phyloP scores from a whole-genome alignment of 2,797 vertebrate species.

The Heterohyrax brucei region DNA sequence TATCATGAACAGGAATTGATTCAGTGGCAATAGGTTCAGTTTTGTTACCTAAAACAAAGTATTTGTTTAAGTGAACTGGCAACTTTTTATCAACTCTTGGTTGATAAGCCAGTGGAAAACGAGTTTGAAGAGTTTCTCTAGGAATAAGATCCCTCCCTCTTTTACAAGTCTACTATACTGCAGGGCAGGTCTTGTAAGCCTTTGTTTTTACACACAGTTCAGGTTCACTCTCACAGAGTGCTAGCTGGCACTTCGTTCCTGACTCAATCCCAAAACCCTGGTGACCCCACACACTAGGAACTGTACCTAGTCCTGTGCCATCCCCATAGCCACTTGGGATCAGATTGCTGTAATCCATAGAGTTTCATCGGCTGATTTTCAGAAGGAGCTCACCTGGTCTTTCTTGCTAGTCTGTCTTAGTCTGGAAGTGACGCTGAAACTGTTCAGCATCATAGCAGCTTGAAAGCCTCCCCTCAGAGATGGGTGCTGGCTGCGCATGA shows the following conservation, averaged over 20 bases:
- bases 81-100: background rate
- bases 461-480: background rate
- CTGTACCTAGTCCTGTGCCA: background rate
- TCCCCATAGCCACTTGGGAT: background rate
- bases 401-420: background rate
- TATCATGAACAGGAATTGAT: too few relatives aligned
- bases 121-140: background rate
- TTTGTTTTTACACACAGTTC: background rate
- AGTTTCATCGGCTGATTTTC: background rate
- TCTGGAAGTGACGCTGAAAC: background rate
- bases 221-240: background rate
- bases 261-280: too few relatives aligned
- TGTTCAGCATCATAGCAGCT: background rate
- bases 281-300: background rate
- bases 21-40: too few relatives aligned
- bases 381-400: background rate
- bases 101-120: background rate
- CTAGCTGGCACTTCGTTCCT: too few relatives aligned
- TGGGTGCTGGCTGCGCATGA: background rate
- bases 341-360: background rate
- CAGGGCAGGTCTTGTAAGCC: background rate
- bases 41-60: background rate
- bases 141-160: background rate
- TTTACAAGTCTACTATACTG: background rate
- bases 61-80: background rate